phyloP scores from a whole-genome alignment of 2,797 vertebrate species.

The Cossypha heuglini region DNA sequence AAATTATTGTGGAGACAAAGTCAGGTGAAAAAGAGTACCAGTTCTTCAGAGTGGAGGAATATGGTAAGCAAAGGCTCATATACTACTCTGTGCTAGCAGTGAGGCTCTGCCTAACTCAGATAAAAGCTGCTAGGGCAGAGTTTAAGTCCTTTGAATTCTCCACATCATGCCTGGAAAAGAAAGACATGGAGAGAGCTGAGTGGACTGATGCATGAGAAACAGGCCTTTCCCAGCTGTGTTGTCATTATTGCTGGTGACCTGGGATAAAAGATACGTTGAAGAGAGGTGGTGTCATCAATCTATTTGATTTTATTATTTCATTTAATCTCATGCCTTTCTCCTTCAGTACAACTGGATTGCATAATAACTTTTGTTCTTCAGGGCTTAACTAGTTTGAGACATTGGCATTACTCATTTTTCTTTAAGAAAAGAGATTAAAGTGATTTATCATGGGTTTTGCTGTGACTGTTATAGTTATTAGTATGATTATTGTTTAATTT shows the following conservation, averaged over 20 bases:
- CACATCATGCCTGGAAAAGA: neutral
- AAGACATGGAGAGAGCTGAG: neutral
- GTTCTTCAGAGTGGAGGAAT: slow-evolving; percentile 52
- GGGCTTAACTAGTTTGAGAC: neutral
- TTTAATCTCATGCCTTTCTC: neutral
- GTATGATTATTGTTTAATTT: neutral
- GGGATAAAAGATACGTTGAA: neutral
- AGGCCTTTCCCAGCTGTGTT: neutral
- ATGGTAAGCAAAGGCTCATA: slow-evolving; percentile 47
- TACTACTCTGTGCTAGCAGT: neutral
- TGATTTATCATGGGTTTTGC: neutral
- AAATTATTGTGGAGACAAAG: neutral
- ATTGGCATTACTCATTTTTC: neutral
- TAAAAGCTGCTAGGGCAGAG: neutral
- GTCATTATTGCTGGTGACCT: neutral
- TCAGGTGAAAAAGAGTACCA: slow-evolving; percentile 5
- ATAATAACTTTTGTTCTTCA: neutral
- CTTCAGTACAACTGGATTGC: neutral
- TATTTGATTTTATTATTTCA: neutral
- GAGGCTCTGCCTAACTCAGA: neutral
- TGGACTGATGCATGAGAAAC: neutral
- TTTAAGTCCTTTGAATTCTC: neutral
- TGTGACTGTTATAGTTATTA: neutral
- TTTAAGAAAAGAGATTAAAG: neutral
- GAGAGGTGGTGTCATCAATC: neutral